These are phyloP conservation scores for Adela reaumurella DNA, from an alignment of 2,888 invertebrate species.

Conservation along the genomic window DNA sequence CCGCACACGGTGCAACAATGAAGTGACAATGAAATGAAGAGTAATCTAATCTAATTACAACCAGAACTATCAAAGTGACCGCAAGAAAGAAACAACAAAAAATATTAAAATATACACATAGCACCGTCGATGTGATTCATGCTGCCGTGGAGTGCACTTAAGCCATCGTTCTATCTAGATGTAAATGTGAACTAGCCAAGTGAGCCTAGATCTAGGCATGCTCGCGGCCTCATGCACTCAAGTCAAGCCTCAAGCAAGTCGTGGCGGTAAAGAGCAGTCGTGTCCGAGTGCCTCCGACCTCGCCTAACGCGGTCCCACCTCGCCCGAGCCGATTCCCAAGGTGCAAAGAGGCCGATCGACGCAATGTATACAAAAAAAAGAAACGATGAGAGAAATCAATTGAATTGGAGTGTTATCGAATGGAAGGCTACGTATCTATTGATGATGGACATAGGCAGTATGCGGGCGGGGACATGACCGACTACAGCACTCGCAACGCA, in stretches of 20 bases:
- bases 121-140: neutral
- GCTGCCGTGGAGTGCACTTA: no score
- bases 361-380: conserved; percentile 43
- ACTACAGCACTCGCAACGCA: conserved; percentile 64
- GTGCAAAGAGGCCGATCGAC: conserved; percentile 17
- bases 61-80: neutral
- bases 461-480: conserved; percentile 54
- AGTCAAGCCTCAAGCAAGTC: neutral
- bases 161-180: no score
- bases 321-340: neutral
- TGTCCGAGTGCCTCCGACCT: conserved; percentile 38
- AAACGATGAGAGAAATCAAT: conserved; percentile 37
- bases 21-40: neutral
- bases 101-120: neutral
- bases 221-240: neutral
- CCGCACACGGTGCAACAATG: neutral
- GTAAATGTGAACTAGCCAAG: neutral
- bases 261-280: neutral
- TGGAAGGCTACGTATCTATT: conserved; percentile 55
- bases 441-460: conserved; percentile 56
- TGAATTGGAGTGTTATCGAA: conserved; percentile 53
- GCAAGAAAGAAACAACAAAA: neutral
- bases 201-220: neutral
- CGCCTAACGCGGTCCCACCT: conserved; percentile 10
- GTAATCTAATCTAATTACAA: neutral